A percentile compares a stretch with the other conserved stretches of the same genome.
Conservation (phyloP, 2,113 vertebrate species). For the Etheostoma spectabile region DNA sequence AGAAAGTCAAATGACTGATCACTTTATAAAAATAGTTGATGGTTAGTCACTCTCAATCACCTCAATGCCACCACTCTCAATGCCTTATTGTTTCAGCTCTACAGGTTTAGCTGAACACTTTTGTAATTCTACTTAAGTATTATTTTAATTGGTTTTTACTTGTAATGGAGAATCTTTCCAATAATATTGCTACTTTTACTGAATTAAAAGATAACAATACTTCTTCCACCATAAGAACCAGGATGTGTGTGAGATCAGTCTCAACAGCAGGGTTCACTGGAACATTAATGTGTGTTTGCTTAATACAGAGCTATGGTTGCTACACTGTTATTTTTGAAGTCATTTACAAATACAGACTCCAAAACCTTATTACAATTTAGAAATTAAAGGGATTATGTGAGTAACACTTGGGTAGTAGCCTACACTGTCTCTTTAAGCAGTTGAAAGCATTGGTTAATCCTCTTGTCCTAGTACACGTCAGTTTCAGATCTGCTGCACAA, state of each 20-base stretch:
- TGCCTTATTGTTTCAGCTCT: background rate
- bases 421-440: background rate
- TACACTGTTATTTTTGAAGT: background rate
- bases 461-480: conserved; percentile 12
- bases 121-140: background rate
- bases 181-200: background rate
- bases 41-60: too few relatives aligned
- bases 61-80: too few relatives aligned
- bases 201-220: background rate
- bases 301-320: background rate
- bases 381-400: too few relatives aligned
- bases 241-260: background rate
- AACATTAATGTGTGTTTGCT: background rate
- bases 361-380: background rate
- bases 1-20: background rate
- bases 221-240: background rate
- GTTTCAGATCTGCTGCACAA: conserved; percentile 14
- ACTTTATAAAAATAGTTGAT: background rate
- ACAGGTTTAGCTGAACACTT: background rate
- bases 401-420: background rate
- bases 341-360: background rate
- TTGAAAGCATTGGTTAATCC: conserved; percentile 42
- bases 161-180: background rate
- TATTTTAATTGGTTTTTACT: background rate
- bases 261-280: background rate